Evolutionary conservation across 2,888 invertebrate genomes (phyloP), one percentile per base, ranked within the genome.

Genomic region (Diaphora mendica): DNA sequence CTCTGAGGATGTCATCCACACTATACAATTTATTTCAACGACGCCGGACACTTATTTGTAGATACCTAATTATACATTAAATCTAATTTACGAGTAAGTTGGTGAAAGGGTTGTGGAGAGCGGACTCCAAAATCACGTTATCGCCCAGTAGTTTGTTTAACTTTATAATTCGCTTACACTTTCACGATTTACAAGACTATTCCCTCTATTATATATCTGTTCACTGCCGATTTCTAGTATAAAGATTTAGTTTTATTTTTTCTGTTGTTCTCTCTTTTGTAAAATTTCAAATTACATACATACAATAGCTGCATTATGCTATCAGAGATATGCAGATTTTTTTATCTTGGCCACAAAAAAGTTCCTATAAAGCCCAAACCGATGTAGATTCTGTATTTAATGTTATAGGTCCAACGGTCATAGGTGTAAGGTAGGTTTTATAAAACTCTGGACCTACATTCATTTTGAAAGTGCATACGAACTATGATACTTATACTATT

Each of bases 91-190:
- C 76, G 80, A 75, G 79, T 81, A 77, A 79, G 74, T 70, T 71
- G 77, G 84, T 79, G 84, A 88, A 87, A 87, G 85, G 83, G 80
- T 80, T 78, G 82, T 77, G 76, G 80, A 30, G 80, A 30, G 82
- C 73, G 79, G 84, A 85, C 84, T 82, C 75, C 72, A 72, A 87
- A 84, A 82, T 86, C 80, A 82, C 80, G 85, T 88, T 89, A 85
- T 82, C 81, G 79, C 82, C 78, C 80, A 80, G 76, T 79, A 78
- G 81, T 85, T 80, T 81, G 80, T 82, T 81, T 80, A 79, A 82
- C 76, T 81, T 72, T 71, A 71, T 83, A 78, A 84, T 81, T 82
- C 77, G 76, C 81, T 80, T 79, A 77, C 78, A 80, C 79, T 82
- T 82, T 79, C 83, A 84, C 78, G 73, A 72, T 75, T 78, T 76